These are phyloP conservation scores for Chirona hameri DNA, from an alignment of 2,888 invertebrate genomes.

Conservation along the genomic window DNA sequence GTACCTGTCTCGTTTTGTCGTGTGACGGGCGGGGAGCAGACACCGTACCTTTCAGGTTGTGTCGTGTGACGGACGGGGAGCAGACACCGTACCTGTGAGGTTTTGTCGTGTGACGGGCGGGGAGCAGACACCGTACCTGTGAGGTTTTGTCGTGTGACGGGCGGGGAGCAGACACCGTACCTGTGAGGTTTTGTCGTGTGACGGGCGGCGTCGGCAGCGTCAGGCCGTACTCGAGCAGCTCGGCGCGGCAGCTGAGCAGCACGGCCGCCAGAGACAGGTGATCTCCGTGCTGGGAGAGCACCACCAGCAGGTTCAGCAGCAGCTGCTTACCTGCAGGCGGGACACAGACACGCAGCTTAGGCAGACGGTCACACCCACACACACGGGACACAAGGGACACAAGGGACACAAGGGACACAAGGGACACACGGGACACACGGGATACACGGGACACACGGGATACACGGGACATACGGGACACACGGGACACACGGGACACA, in stretches of 20 bases:
- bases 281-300: conserved; percentile 82
- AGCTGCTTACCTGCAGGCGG: conserved; percentile 59
- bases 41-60: conserved; percentile 47
- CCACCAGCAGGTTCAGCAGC: conserved; percentile 83
- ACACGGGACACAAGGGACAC: no score
- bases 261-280: conserved; percentile 82
- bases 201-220: conserved; percentile 47
- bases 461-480: no score
- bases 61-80: background rate
- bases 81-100: background rate
- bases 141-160: conserved; percentile 53
- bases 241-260: conserved; percentile 70
- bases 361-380: background rate
- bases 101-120: background rate
- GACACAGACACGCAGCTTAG: no score
- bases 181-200: conserved; percentile 55
- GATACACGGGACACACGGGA: no score
- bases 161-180: conserved; percentile 47
- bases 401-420: no score
- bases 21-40: conserved; percentile 42
- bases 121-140: background rate
- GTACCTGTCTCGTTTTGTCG: conserved; percentile 56
- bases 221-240: conserved; percentile 68
- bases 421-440: no score
- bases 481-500: no score